Evolutionary conservation across 2,797 vertebrate genomes (phyloP).

Genomic region (Mormyrus proboscirostris): DNA sequence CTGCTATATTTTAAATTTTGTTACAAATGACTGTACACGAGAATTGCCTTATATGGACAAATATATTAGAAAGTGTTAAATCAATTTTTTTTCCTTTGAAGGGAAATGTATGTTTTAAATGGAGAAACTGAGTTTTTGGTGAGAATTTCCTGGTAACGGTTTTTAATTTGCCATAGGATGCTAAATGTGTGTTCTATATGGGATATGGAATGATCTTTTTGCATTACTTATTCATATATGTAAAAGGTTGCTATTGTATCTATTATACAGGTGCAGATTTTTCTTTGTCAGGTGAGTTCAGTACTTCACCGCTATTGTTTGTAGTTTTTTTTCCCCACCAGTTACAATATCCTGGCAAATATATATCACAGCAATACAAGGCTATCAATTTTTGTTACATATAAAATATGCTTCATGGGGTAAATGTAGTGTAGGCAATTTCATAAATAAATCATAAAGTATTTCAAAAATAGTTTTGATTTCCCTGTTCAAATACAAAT

Average conservation of each 20-base stretch:
- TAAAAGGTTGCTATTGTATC: conserved; percentile 5
- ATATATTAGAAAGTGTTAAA: conserved; percentile 24
- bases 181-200: conserved; percentile 27
- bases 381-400: background rate
- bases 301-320: background rate
- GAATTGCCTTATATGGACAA: conserved; percentile 20
- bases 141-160: conserved; percentile 11
- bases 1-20: conserved; percentile 47
- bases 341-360: conserved; percentile 23
- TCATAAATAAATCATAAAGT: background rate
- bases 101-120: conserved; percentile 1
- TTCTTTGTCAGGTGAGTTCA: conserved; percentile 5
- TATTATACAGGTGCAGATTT: conserved; percentile 19
- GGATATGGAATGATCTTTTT: conserved; percentile 27
- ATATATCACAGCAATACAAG: conserved; percentile 14
- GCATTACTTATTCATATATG: conserved; percentile 28
- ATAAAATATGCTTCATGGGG: background rate
- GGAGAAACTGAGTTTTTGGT: conserved; percentile 17
- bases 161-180: conserved; percentile 28
- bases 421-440: background rate
- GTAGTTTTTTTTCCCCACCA: conserved; percentile 6
- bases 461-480: conserved; percentile 11
- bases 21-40: conserved; percentile 25
- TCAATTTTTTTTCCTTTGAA: background rate
- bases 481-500: conserved; percentile 19